Conservation (phyloP, 2,888 invertebrate genomes). For the Lepetodrilus schrolli region DNA sequence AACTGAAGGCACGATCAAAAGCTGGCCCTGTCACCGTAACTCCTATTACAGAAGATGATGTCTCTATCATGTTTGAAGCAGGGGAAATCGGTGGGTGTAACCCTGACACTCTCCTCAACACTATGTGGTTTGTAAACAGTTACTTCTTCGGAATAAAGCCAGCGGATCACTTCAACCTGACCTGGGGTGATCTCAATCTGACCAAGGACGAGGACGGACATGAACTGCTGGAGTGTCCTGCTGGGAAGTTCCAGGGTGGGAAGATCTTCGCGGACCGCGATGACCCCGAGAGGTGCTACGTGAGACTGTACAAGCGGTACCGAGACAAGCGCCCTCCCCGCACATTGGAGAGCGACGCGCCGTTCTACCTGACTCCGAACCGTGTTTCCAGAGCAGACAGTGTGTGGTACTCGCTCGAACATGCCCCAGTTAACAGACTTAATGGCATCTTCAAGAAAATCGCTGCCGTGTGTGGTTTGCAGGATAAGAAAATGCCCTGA, state of each 20-base stretch:
- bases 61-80: slow-evolving; percentile 13
- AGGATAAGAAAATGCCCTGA: slow-evolving; percentile 18
- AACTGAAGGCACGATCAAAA: background rate
- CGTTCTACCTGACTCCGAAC: slow-evolving; percentile 20
- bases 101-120: slow-evolving; percentile 24
- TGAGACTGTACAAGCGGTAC: slow-evolving; percentile 15
- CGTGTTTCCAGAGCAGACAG: background rate
- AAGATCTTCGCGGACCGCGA: background rate
- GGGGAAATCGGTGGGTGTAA: slow-evolving; percentile 3
- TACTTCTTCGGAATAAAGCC: slow-evolving; percentile 22
- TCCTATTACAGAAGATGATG: background rate
- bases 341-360: background rate
- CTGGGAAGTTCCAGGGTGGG: background rate
- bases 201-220: background rate
- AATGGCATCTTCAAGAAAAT: slow-evolving; percentile 24
- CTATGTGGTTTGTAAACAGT: slow-evolving; percentile 27
- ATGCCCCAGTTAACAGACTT: background rate
- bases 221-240: background rate
- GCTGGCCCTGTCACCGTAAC: background rate
- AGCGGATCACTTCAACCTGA: background rate
- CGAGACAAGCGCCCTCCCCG: background rate
- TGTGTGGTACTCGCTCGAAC: slow-evolving; percentile 23
- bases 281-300: slow-evolving; percentile 7
- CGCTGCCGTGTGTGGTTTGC: slow-evolving; percentile 15
- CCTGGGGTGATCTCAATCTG: slow-evolving; percentile 8